These are phyloP conservation scores for Hyles vespertilio DNA, from an alignment of 1,140 invertebrate genomes.

Conservation along the genomic window DNA sequence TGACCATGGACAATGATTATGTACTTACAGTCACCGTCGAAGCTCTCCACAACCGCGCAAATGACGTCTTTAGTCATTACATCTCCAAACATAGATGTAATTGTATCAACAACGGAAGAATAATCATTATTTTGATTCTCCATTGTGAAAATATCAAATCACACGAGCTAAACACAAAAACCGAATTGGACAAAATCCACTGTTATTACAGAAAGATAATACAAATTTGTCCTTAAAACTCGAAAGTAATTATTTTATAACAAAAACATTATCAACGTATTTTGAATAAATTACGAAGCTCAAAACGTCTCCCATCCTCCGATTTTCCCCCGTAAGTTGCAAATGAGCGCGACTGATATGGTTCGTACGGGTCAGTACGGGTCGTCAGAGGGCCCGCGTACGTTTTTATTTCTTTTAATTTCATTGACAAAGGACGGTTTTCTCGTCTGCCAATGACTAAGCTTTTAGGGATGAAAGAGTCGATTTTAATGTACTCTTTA, in stretches of 20 bases:
- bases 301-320: background rate
- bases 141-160: conserved; percentile 10
- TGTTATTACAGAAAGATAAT: background rate
- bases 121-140: conserved; percentile 15
- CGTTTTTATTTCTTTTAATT: no score
- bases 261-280: conserved; percentile 4
- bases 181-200: background rate
- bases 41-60: conserved; percentile 44
- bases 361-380: no score
- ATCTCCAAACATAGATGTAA: conserved; percentile 46
- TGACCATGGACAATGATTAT: background rate
- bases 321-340: background rate
- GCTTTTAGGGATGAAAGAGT: no score
- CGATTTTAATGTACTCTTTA: no score
- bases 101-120: conserved; percentile 35
- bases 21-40: conserved; percentile 51
- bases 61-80: conserved; percentile 46
- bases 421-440: no score
- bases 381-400: no score
- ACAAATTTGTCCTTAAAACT: background rate
- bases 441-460: no score
- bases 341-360: no score
- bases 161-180: background rate
- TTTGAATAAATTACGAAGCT: background rate
- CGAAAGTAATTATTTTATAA: conserved; percentile 1